A percentile compares a stretch with the other conserved stretches of the same genome.
phyloP scores from a whole-genome alignment of 2,113 vertebrate species.

The Larimichthys crocea region DNA sequence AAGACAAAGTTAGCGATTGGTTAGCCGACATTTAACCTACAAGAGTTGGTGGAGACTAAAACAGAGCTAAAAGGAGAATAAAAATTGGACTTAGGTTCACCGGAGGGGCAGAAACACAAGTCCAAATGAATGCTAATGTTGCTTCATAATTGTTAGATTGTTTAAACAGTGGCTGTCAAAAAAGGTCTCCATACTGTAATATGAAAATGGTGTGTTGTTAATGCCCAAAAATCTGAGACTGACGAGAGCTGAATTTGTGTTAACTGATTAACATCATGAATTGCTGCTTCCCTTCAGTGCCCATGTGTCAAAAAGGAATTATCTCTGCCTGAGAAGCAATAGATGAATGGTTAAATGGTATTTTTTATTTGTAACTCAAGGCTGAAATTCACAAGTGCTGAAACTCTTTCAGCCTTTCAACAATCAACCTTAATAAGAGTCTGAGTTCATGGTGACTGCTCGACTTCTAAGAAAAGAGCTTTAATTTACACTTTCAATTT shows the following conservation, averaged over 20 bases:
- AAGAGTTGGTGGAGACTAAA: too few relatives aligned
- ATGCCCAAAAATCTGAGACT: neutral
- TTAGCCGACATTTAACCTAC: too few relatives aligned
- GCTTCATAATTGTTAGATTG: too few relatives aligned
- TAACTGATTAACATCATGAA: constrained; percentile 40
- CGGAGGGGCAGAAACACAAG: too few relatives aligned
- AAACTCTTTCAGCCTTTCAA: constrained; percentile 5
- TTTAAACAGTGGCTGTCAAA: too few relatives aligned
- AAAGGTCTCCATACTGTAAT: too few relatives aligned
- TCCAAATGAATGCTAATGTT: too few relatives aligned
- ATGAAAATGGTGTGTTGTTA: too few relatives aligned
- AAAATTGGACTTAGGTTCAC: too few relatives aligned
- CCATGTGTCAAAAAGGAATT: constrained; percentile 20
- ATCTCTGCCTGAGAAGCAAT: constrained; percentile 8
- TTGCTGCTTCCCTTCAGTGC: constrained; percentile 8
- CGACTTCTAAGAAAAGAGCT: constrained; percentile 8
- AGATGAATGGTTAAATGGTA: neutral
- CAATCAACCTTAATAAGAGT: constrained; percentile 12
- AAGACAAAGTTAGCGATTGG: too few relatives aligned
- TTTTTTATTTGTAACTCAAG: constrained; percentile 13
- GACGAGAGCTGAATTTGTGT: constrained; percentile 10
- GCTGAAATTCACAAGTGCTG: neutral
- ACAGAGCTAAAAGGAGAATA: too few relatives aligned
- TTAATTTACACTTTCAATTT: constrained; percentile 21
- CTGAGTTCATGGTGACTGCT: constrained; percentile 26